Evolutionary conservation across 2,888 invertebrate genomes (phyloP), one percentile per base, ranked within the genome.

Genomic region (Andrena praecox): DNA sequence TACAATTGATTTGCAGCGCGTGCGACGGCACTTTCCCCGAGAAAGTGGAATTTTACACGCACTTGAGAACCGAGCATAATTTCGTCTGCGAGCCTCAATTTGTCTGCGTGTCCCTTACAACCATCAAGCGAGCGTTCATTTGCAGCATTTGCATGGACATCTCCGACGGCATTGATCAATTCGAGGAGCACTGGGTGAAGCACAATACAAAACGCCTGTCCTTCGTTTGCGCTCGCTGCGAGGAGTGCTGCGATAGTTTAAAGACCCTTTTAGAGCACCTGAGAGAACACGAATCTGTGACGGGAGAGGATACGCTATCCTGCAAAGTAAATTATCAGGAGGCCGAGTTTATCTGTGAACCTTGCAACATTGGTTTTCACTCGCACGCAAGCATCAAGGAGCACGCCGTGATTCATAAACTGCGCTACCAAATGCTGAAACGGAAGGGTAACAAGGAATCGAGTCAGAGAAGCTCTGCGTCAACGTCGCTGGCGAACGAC

Each of bases 151-250:
- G 93, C 59, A 77, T 68, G 5, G 59, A 62, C 0, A 42, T 85
- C 3, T 70, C 20, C 2, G 80, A 81, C 0, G 78, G 71, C 5
- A 29, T 89, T 0, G 33, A 74, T 0, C 82, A 83, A 0, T 89
- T 91, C 7, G 85, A 89, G 1, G 68, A 84, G 0, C 92, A 92
- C 63, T 91, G 91, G 90, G n/a, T 31, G 0, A 64, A 52, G 0
- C 85, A 87, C 20, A 29, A 12, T 2, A 24, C 0, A 6, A 48
- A 8, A 4, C 64, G 8, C 8, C 59, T 75, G 5, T 16, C 12
- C 0, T 83, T 80, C 10, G 27, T 50, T 29, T 88, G 88, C 16
- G 24, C 29, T 4, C 16, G 7, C 2, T 86, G 88, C n/a, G 16
- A 42, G 3, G 16, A 4, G 29, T 12, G 29, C 24, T 52, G 31